Evolutionary conservation across 1,140 invertebrate genomes (phyloP), one percentile per base, ranked within the genome.

Genomic region (Drosophila chauvacae): DNA sequence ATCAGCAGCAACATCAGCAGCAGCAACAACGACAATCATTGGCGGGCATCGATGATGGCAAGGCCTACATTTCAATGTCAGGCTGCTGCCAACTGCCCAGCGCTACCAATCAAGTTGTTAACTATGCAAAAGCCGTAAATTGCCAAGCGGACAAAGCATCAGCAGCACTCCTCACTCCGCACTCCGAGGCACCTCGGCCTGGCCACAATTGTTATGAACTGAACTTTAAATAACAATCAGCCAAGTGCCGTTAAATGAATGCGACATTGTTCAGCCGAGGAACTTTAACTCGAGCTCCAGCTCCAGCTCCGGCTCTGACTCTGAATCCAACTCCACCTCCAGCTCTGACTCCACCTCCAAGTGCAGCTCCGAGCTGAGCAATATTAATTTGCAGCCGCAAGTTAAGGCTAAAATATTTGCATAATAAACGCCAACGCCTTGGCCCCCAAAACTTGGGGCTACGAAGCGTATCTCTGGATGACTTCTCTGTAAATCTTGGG

Each of bases 21-120:
- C 72, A 42, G 45, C 55, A 57, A 64, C 63, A 72, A 65, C 84
- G 65, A 77, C 84, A 87, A 87, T 87, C 84, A 87, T 87, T 88
- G 84, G 85, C 84, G 84, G 84, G 80, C 83, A 87, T 87, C 83
- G 81, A 87, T 86, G 74, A 68, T 69, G 74, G 74, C 73, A 77
- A 87, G 84, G 85, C 84, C 84, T 84, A 87, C 85, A 88, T 87
- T 87, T 87, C 84, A 87, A 87, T 87, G 84, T 87, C 84, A 88
- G 58, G 70, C 70, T 72, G 63, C 64, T 62, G 81, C 73, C 81
- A 80, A 80, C 56, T 88, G 85, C 84, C 80, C 84, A 88, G 77
- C 69, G 84, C 84, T 88, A 87, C 84, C 84, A 87, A 87, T 87
- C 84, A 87, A 87, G 84, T 87, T 87, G 84, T 87, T 87, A 87